Base-by-base conservation (phyloP, 2,113 vertebrate genomes). In the Lampris megalopsis region DNA sequence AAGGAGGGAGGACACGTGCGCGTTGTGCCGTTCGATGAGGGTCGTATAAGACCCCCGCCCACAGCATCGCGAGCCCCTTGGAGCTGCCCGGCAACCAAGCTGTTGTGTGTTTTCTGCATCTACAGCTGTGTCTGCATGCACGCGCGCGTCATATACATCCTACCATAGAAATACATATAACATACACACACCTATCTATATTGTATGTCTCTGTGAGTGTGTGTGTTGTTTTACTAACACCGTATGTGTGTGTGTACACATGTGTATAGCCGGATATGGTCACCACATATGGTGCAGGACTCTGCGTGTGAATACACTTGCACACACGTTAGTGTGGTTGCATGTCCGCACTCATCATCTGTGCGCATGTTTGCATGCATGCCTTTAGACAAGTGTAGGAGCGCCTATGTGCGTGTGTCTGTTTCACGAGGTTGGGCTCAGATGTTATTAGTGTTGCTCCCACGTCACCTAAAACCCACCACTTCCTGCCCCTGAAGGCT, bases 311-410 rank as follows among this genome's bases (percentile, higher is more conserved):
- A 59, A 67, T 78, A 80, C 9, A 54, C 37, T 43, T 75, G 35
- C 35, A 48, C 13, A 8, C 64, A 59, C 60, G 9, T 13, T 35
- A 49, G 53, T 38, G 50, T 53, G 0, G 1, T 3, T 45, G 38
- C 13, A 48, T 65, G 57, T 73, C 38, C 49, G 66, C 62, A 53
- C 49, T 56, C 64, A 61, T 73, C 38, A 48, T 77, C 35, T 59
- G 52, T 56, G 2, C 9, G 60, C 50, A 72, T 59, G 80, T 63
- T 2, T 80, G 69, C 61, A 56, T 69, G 69, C 10, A 45, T 38
- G 52, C 70, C 63, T 72, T 49, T 57, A 73, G 68, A 62, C 73
- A 65, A 71, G 75, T 64, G 37, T 68, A 59, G 75, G 41, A 61
- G 82, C 58, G 13, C 38, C 8, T 50, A 3, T 47, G 58, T 53